Evolutionary conservation across 2,888 invertebrate genomes (phyloP), one percentile per base, ranked within the genome.

Genomic region (Cinara cedri): DNA sequence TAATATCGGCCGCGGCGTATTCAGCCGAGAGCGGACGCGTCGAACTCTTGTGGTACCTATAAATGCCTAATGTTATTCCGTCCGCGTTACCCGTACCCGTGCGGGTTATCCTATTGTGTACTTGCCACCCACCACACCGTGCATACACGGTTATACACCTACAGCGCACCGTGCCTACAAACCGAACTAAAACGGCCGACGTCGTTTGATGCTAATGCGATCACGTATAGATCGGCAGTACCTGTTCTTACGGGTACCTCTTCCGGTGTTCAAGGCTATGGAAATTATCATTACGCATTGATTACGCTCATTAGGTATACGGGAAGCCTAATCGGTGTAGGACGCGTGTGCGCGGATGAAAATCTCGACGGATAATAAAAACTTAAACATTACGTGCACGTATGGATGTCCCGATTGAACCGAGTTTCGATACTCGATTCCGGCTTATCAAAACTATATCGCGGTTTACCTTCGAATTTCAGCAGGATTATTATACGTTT

Each of bases 1-100:
- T 34, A 34, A 34, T 34, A 34, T 34, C 6, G 34, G 34, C 34
- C 34, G n/a, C n/a, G n/a, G n/a, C n/a, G 34, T 34, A 34, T 34
- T 4, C 6, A 6, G 34, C 6, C 3, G 34, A 34, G 34, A 34
- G 34, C 6, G 34, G 21, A 19, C 62, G 49, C 19, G 19, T 0
- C 42, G 51, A 42, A 54, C 21, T 21, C 51, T 34, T 34, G 24
- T 21, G 19, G 3, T 49, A 24, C 42, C 13, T n/a, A 11, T 54
- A 54, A n/a, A n/a, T n/a, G n/a, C n/a, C n/a, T n/a, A n/a, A 65
- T 54, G 13, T 75, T 65, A 75, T 75, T 63, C 74, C 54, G 24
- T 19, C 42, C 63, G 54, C 63, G 65, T 65, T 55, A 44, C n/a
- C n/a, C n/a, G n/a, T n/a, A n/a, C n/a, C n/a, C n/a, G n/a, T n/a